These are phyloP conservation scores for Orchesella cincta DNA, from an alignment of 1,140 invertebrate genomes.

Conservation along the genomic window DNA sequence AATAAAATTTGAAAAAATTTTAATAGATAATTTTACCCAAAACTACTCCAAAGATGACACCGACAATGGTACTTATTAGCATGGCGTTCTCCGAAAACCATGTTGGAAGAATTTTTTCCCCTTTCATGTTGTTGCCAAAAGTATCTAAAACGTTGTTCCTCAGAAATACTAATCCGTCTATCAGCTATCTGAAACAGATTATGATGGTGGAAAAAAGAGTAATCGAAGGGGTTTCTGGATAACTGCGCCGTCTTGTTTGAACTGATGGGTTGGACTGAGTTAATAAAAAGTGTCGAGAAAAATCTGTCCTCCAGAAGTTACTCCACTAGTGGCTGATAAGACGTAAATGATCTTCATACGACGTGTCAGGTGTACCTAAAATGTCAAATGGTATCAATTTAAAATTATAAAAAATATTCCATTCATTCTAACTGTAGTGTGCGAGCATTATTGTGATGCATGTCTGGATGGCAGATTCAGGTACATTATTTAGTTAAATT, in stretches of 20 bases:
- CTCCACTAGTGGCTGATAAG: not conserved
- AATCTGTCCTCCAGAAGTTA: slow-evolving; percentile 2
- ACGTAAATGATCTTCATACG: slow-evolving; percentile 27
- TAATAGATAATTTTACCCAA: slow-evolving; percentile 62
- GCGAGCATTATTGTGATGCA: too few relatives aligned
- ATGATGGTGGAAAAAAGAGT: not conserved
- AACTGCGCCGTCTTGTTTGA: slow-evolving; percentile 14
- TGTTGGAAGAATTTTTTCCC: slow-evolving; percentile 32
- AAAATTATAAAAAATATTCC: too few relatives aligned
- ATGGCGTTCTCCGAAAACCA: slow-evolving; percentile 75
- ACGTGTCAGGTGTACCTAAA: not conserved
- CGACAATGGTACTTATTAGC: slow-evolving; percentile 73
- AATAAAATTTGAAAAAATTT: not conserved
- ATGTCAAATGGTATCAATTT: too few relatives aligned
- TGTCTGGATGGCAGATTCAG: too few relatives aligned
- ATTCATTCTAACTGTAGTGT: too few relatives aligned
- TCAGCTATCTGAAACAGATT: slow-evolving; percentile 3
- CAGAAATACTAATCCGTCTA: slow-evolving; percentile 11
- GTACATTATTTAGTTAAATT: too few relatives aligned
- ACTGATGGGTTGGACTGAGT: not conserved
- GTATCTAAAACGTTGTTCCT: slow-evolving; percentile 18
- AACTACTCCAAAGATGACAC: slow-evolving; percentile 72
- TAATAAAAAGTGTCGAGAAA: not conserved
- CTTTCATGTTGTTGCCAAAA: slow-evolving; percentile 27
- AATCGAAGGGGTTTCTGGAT: slow-evolving; percentile 5